These are phyloP conservation scores for Xenentodon cancila DNA, from an alignment of 2,797 vertebrate genomes.

Conservation along the genomic window DNA sequence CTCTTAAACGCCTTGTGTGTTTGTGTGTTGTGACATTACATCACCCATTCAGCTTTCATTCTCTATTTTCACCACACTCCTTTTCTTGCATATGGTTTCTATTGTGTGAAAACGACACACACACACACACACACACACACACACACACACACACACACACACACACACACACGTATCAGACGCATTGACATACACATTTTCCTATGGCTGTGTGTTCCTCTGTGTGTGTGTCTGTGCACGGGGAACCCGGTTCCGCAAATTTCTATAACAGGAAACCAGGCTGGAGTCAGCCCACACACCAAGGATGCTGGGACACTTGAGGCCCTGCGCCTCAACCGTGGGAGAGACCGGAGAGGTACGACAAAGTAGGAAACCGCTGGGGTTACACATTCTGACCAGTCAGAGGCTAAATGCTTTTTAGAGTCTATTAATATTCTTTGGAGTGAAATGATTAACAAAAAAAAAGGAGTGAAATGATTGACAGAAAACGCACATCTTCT, in stretches of 20 bases:
- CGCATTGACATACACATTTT: constrained; percentile 12
- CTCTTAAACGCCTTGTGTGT: neutral
- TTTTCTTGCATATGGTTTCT: constrained; percentile 21
- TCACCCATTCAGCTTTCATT: constrained; percentile 28
- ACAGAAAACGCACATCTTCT: constrained; percentile 36
- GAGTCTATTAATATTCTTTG: neutral
- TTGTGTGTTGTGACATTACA: constrained; percentile 14
- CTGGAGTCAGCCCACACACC: constrained; percentile 72
- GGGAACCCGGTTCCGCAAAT: constrained; percentile 61
- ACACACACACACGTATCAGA: neutral
- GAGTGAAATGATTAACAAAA: constrained; percentile 42
- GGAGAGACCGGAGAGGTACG: constrained; percentile 62
- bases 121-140: neutral
- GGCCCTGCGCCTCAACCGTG: constrained; percentile 52
- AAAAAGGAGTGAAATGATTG: constrained; percentile 37
- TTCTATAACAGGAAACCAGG: constrained; percentile 78
- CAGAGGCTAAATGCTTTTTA: constrained; percentile 10
- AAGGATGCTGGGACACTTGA: constrained; percentile 68
- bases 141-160: constrained; percentile 6
- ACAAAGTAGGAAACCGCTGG: constrained; percentile 48
- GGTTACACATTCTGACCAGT: constrained; percentile 14
- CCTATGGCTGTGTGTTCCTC: constrained; percentile 31
- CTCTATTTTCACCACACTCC: constrained; percentile 10
- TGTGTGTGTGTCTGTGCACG: constrained; percentile 11
- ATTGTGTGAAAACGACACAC: constrained; percentile 45